Base-by-base conservation (phyloP, 2,888 invertebrate species). In the Cinara cedri region DNA sequence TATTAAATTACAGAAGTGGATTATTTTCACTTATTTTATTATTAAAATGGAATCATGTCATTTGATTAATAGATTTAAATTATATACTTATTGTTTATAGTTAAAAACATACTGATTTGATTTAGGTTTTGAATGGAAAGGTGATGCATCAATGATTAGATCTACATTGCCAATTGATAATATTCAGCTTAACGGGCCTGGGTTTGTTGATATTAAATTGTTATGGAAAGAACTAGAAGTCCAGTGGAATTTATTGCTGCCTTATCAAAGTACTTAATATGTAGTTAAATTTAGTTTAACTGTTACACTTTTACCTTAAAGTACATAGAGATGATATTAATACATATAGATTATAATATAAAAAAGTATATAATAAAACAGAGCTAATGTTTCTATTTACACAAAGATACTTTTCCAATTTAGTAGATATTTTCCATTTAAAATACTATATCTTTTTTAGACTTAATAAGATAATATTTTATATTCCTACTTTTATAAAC, bases 91-190 rank as follows among this genome's bases (percentile, higher is more conserved):
- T 49, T 49, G 0, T 49, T 24, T 49, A 68, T n/a, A n/a, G 10
- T 68, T 51, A 49, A 8, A 24, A 51, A 68, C 13, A n/a, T 26
- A 51, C 26, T 60, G 21, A 16, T 66, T 66, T 49, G 26, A 49
- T 46, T 51, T 62, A 78, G 78, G 90, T 84, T 91, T 89, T 86
- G 89, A 88, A 83, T 86, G 89, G 82, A 86, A 85, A 42, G 87
- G 87, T 82, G 92, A 90, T 85, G 87, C 89, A 83, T 86, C 86
- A 78, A 90, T 90, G 88, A 89, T 92, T 82, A 88, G 88, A 80
- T 87, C 88, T 74, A 87, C 88, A 57, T 84, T 91, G 0, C 85
- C 86, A 66, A 85, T 90, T 72, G 84, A 85, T 21, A 88, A 88
- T 82, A 85, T 88, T 75, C 86, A 85, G 82, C 84, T 85, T 24